Percentiles rank a stretch among this genome's conserved stretches.
Conservation (phyloP, 2,888 invertebrate genomes). For the Tanytarsus gracilentus region DNA sequence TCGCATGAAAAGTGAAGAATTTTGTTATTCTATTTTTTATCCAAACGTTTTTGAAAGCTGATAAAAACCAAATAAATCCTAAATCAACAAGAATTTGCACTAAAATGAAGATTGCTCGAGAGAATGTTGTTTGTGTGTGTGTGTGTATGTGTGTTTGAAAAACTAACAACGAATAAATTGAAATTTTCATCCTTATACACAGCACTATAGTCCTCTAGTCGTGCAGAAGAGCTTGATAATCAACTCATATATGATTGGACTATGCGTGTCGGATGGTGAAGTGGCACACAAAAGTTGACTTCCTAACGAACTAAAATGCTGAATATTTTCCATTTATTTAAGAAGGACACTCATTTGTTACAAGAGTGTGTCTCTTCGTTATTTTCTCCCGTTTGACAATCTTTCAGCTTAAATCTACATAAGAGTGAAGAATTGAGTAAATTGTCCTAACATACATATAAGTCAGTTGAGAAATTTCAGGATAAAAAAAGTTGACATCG, state of each 20-base stretch:
- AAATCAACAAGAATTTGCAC: constrained; percentile 23
- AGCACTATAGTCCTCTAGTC: neutral
- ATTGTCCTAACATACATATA: constrained; percentile 12
- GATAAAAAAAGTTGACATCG: constrained; percentile 22
- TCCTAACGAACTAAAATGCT: no score
- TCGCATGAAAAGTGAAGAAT: neutral
- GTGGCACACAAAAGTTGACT: neutral
- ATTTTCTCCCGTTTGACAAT: no score
- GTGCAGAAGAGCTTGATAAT: constrained; percentile 2
- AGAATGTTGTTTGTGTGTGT: neutral
- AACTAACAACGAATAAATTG: neutral
- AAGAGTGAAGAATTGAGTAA: no score
- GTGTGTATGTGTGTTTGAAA: neutral
- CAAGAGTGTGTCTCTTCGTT: no score
- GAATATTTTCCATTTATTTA: no score
- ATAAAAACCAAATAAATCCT: constrained; percentile 23
- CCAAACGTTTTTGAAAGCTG: neutral
- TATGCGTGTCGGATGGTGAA: neutral
- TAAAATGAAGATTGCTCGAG: neutral
- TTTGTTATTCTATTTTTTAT: neutral
- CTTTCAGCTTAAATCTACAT: no score
- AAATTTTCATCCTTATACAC: neutral
- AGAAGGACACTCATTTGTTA: no score
- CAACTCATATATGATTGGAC: neutral
- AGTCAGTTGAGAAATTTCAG: neutral